A percentile compares a stretch with the other conserved stretches of the same genome.
These are phyloP conservation scores for Macropis europaea DNA, from an alignment of 2,888 invertebrate species.

Conservation along the genomic window DNA sequence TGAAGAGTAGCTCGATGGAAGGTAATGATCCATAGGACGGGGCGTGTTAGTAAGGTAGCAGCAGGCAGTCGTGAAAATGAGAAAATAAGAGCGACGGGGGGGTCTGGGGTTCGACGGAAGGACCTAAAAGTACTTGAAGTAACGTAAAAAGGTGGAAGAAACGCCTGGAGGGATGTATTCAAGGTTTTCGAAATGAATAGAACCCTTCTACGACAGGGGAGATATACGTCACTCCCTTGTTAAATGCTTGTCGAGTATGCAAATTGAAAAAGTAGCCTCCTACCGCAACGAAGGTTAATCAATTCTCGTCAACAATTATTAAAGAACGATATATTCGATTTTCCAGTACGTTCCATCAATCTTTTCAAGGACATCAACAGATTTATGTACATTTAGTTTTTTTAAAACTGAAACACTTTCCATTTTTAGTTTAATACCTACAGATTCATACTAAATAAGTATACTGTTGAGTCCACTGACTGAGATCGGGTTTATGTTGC, in stretches of 20 bases:
- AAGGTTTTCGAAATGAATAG: constrained; percentile 13
- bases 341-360: too few species aligned
- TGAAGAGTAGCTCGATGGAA: constrained; percentile 17
- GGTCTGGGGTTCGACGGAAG: neutral
- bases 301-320: neutral
- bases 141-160: constrained; percentile 23
- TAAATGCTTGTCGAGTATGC: constrained; percentile 1
- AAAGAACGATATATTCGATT: too few species aligned
- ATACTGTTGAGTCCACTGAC: too few species aligned
- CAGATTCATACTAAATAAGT: too few species aligned
- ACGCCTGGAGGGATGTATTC: constrained; percentile 2
- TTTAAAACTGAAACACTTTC: too few species aligned
- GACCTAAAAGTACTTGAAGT: constrained; percentile 20
- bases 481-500: too few species aligned
- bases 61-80: constrained; percentile 9
- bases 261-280: neutral
- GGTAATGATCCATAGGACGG: constrained; percentile 20
- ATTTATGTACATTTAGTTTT: too few species aligned
- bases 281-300: too few species aligned
- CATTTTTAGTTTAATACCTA: too few species aligned
- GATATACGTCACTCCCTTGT: neutral
- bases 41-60: neutral
- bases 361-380: too few species aligned
- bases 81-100: constrained; percentile 18
- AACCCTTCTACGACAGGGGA: neutral